These are phyloP conservation scores for Calameuta filiformis DNA, from an alignment of 2,888 invertebrate genomes.

Conservation along the genomic window DNA sequence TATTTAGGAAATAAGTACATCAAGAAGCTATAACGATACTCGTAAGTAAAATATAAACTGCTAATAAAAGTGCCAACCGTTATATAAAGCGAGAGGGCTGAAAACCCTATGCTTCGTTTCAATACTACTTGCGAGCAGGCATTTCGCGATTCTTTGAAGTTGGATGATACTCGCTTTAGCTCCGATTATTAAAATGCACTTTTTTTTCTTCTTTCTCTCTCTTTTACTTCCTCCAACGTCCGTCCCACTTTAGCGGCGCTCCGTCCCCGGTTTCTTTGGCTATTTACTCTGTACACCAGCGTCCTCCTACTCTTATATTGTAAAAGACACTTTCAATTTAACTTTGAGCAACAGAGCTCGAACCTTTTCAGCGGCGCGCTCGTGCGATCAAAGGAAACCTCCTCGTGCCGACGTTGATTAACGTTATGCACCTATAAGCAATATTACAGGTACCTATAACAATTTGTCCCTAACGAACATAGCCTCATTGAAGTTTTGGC, in stretches of 20 bases:
- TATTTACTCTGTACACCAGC: slow-evolving; percentile 45
- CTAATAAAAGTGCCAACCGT: not conserved
- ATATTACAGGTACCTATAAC: not conserved
- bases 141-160: not conserved
- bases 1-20: not conserved
- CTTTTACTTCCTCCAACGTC: slow-evolving; percentile 11
- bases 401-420: slow-evolving; percentile 45
- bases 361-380: not conserved
- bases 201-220: slow-evolving; percentile 11
- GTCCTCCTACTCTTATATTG: slow-evolving; percentile 30
- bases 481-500: not conserved
- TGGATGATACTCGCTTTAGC: slow-evolving; percentile 31
- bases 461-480: not conserved
- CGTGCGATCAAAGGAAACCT: slow-evolving; percentile 45
- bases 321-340: slow-evolving; percentile 55
- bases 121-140: not conserved
- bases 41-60: not conserved
- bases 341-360: slow-evolving; percentile 26
- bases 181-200: slow-evolving; percentile 48
- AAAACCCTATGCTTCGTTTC: not conserved
- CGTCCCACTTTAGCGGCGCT: slow-evolving; percentile 16
- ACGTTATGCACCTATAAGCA: slow-evolving; percentile 22
- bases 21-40: not conserved
- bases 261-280: slow-evolving; percentile 32
- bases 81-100: not conserved